phyloP scores from a whole-genome alignment of 2,797 vertebrate genomes.

The Rhabdomys pumilio region DNA sequence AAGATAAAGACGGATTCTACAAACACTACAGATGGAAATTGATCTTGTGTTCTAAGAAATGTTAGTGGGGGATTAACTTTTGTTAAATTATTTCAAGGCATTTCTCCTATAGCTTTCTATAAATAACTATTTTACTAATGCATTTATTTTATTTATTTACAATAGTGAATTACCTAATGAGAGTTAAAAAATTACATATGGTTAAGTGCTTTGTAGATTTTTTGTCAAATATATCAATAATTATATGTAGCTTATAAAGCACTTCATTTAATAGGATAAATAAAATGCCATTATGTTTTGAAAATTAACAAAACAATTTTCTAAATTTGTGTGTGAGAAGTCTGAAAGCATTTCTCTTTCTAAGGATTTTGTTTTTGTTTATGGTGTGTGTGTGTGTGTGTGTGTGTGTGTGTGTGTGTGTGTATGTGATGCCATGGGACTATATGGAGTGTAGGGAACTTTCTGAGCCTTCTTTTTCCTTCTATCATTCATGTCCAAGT shows the following conservation, averaged over 20 bases:
- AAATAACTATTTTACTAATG: neutral
- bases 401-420: neutral
- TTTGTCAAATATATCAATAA: neutral
- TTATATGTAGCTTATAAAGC: neutral
- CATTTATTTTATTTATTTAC: neutral
- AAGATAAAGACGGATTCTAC: neutral
- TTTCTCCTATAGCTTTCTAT: neutral
- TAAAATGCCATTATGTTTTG: neutral
- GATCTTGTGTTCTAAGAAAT: neutral
- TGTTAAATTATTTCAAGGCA: neutral
- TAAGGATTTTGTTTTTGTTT: neutral
- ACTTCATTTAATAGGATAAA: neutral
- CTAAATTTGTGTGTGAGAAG: neutral
- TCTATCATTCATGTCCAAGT: neutral
- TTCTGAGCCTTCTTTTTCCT: neutral
- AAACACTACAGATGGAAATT: neutral
- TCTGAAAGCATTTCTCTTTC: neutral
- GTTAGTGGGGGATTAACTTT: neutral
- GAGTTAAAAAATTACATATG: neutral
- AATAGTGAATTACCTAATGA: conserved; percentile 1
- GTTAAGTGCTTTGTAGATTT: neutral
- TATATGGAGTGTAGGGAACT: neutral
- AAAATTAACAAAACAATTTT: conserved; percentile 23
- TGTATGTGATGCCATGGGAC: neutral
- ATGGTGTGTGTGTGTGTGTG: neutral